These are phyloP conservation scores for Gadopsis marmoratus DNA, from an alignment of 2,797 vertebrate species.

Conservation along the genomic window DNA sequence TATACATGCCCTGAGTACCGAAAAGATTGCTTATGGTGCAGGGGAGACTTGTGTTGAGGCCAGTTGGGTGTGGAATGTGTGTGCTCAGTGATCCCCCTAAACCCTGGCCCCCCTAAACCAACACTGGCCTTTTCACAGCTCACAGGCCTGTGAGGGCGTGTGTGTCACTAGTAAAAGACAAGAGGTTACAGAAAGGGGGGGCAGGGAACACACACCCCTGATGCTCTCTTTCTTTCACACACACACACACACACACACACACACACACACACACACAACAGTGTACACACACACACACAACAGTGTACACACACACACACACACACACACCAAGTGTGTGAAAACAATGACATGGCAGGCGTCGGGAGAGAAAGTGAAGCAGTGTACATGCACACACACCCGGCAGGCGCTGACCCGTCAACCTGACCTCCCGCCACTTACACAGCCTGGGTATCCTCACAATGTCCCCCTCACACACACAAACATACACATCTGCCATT, in stretches of 20 bases:
- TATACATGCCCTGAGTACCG: neutral
- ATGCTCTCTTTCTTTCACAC: conserved; percentile 40
- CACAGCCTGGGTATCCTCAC: conserved; percentile 15
- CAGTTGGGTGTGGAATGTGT: conserved; percentile 73
- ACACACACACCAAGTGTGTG: conserved; percentile 43
- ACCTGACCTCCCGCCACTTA: conserved; percentile 55
- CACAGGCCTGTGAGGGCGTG: conserved; percentile 40
- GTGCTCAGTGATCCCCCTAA: conserved; percentile 77
- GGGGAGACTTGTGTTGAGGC: conserved; percentile 45
- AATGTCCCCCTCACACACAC: neutral
- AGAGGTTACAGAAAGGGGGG: conserved; percentile 57
- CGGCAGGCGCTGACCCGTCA: conserved; percentile 62
- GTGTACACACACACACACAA: conserved; percentile 15
- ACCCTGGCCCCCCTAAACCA: conserved; percentile 78
- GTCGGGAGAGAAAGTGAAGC: conserved; percentile 63
- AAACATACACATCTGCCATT: conserved; percentile 5
- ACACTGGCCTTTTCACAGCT: conserved; percentile 76
- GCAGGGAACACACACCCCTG: conserved; percentile 26
- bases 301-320: conserved; percentile 26
- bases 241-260: conserved; percentile 20
- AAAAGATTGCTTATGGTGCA: conserved; percentile 12
- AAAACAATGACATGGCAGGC: conserved; percentile 68
- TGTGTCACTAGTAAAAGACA: conserved; percentile 49
- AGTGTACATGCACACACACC: conserved; percentile 57
- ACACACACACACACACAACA: conserved; percentile 44